A percentile compares a stretch with the other conserved stretches of the same genome.
phyloP scores from a whole-genome alignment of 2,113 vertebrate species.

The Pelecanoides urinatrix region DNA sequence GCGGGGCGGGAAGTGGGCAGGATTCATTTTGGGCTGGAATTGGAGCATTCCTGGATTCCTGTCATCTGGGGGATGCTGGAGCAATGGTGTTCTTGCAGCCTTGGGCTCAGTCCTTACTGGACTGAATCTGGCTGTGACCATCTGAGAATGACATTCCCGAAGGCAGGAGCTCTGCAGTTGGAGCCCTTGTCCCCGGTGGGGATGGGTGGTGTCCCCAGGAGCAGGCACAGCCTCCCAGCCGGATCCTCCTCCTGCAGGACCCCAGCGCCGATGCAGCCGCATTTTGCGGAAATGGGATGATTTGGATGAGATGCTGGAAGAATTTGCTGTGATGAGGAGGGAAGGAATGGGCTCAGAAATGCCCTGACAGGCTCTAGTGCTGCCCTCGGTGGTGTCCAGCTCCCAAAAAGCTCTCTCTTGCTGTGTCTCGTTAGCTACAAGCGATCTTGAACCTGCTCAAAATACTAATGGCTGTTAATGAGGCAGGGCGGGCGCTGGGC shows the following conservation, averaged over 20 bases:
- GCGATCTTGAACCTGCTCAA: not conserved
- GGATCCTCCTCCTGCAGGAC: not conserved
- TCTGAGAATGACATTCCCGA: not conserved
- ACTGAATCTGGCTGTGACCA: accelerated
- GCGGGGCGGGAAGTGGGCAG: not conserved
- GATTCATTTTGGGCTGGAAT: not conserved
- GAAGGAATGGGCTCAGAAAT: not conserved
- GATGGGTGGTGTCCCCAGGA: not conserved
- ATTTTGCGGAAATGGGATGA: not conserved
- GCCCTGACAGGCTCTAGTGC: not conserved
- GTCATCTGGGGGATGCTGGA: not conserved
- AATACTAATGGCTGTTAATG: not conserved
- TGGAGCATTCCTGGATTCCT: not conserved
- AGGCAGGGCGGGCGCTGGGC: not conserved
- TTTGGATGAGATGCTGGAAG: not conserved
- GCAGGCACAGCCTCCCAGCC: not conserved
- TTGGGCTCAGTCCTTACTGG: not conserved
- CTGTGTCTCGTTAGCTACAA: not conserved
- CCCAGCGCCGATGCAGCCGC: not conserved
- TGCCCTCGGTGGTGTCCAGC: not conserved
- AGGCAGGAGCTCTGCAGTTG: not conserved
- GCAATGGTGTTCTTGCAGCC: accelerated
- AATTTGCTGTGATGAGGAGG: not conserved
- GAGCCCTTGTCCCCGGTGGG: not conserved
- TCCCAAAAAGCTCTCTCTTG: not conserved